Conservation (phyloP, 1,140 invertebrate species). For the Homarus americanus region DNA sequence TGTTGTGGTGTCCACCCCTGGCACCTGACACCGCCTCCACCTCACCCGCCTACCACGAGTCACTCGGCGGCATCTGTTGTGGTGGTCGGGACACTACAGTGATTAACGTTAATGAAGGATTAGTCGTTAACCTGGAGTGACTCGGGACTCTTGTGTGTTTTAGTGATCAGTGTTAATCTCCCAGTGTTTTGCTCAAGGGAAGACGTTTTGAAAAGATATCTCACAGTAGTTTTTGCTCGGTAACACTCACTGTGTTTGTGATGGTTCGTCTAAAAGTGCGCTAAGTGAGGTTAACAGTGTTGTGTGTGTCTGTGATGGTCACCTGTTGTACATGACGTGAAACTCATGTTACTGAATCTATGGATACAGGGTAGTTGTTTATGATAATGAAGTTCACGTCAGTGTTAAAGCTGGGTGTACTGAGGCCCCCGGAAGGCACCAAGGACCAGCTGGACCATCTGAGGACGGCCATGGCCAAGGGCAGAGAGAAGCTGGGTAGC, state of each 20-base stretch:
- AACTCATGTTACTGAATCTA: neutral
- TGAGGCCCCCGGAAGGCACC: neutral
- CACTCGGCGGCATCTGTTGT: neutral
- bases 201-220: too few relatives aligned
- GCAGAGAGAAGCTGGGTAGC: neutral
- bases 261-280: too few relatives aligned
- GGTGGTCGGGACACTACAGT: neutral
- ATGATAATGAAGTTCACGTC: neutral
- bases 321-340: neutral
- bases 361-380: too few relatives aligned
- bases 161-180: too few relatives aligned
- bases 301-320: neutral
- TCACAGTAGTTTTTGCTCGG: too few relatives aligned
- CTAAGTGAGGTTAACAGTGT: neutral
- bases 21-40: neutral
- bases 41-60: neutral
- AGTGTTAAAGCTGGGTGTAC: neutral
- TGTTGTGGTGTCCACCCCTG: slow-evolving; percentile 1
- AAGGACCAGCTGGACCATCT: neutral
- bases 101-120: too few relatives aligned
- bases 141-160: neutral
- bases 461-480: neutral
- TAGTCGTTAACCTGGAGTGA: neutral
- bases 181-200: too few relatives aligned
- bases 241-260: too few relatives aligned